A percentile compares a stretch with the other conserved stretches of the same genome.
phyloP scores from a whole-genome alignment of 1,140 invertebrate genomes.

The Bombus fervidus region DNA sequence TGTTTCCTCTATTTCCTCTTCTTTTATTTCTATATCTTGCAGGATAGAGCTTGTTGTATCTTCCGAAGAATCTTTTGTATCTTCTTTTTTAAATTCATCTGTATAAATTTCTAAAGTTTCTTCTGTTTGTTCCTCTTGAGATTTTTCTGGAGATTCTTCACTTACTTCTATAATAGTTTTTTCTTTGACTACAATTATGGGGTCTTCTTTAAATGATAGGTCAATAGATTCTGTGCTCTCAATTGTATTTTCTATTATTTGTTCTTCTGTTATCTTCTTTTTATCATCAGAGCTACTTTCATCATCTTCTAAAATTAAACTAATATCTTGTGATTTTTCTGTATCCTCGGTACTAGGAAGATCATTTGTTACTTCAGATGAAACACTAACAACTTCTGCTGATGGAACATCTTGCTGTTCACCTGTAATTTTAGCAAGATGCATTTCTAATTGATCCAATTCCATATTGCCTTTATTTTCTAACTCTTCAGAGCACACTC shows the following conservation, averaged over 20 bases:
- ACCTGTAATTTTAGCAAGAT: conserved; percentile 72
- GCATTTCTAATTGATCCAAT: conserved; percentile 69
- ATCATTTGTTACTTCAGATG: conserved; percentile 68
- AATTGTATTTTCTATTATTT: conserved; percentile 55
- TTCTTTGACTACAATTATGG: conserved; percentile 45
- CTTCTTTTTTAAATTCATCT: conserved; percentile 61
- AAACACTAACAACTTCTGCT: conserved; percentile 65
- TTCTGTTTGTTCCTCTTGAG: conserved; percentile 44
- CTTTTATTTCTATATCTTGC: conserved; percentile 58
- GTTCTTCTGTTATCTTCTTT: conserved; percentile 60
- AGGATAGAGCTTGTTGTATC: conserved; percentile 50
- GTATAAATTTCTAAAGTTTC: conserved; percentile 51
- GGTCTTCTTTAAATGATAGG: conserved; percentile 61
- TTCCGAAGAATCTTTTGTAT: conserved; percentile 60
- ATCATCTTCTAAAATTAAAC: conserved; percentile 71
- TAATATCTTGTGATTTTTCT: conserved; percentile 73
- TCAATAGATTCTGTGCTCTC: conserved; percentile 63
- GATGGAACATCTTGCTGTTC: conserved; percentile 65
- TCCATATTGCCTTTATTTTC: conserved; percentile 58
- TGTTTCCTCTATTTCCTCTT: conserved; percentile 56
- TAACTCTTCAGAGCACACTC: conserved; percentile 47
- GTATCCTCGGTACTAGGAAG: conserved; percentile 65
- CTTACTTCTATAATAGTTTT: conserved; percentile 48
- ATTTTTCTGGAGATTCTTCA: conserved; percentile 46
- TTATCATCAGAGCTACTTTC: conserved; percentile 65